Percentiles rank a stretch among this genome's conserved stretches.
Evolutionary conservation across 1,140 invertebrate genomes (phyloP).

Genomic region (Listronotus bonariensis): DNA sequence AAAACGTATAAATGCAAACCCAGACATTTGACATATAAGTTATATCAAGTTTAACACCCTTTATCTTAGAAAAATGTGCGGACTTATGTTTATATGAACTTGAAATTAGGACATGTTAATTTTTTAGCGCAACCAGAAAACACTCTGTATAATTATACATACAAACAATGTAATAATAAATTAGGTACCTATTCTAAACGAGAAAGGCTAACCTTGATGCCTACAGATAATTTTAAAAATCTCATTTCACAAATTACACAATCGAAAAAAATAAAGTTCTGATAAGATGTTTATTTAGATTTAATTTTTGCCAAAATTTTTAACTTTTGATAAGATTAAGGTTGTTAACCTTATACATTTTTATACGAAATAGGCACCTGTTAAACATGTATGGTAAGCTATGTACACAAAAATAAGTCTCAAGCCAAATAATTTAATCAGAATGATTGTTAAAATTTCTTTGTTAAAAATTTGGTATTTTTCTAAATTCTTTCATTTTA

Average conservation of each 20-base stretch:
- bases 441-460: conserved; percentile 13
- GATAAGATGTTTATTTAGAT: conserved; percentile 10
- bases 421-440: conserved; percentile 32
- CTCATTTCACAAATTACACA: conserved; percentile 6
- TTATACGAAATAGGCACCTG: conserved; percentile 13
- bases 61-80: no score
- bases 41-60: no score
- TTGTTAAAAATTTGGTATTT: conserved; percentile 10
- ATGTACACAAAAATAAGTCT: conserved; percentile 23
- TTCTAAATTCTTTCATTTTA: conserved; percentile 6
- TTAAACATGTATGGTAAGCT: conserved; percentile 16
- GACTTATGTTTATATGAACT: no score
- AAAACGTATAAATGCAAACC: no score
- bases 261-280: neutral
- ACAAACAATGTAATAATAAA: no score
- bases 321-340: conserved; percentile 9
- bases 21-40: no score
- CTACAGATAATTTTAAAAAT: no score
- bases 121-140: no score
- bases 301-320: conserved; percentile 2
- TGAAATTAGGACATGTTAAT: no score
- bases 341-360: conserved; percentile 21
- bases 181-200: no score
- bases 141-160: no score
- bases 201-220: neutral